These are phyloP conservation scores for Dreissena rostriformis DNA, from an alignment of 1,140 invertebrate genomes.

Conservation along the genomic window DNA sequence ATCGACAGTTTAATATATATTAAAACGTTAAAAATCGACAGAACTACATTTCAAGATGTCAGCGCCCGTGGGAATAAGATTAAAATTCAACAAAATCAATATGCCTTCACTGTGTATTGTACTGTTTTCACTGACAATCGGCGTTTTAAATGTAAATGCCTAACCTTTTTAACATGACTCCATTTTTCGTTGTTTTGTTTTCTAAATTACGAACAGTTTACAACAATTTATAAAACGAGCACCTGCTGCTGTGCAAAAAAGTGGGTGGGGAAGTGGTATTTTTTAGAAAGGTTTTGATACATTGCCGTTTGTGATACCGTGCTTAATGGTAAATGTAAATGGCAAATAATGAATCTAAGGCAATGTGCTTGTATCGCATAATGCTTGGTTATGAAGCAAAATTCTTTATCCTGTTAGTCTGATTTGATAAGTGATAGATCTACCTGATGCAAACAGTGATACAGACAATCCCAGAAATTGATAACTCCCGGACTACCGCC, in stretches of 20 bases:
- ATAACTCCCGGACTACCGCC: too few relatives aligned
- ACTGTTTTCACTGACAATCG: not conserved
- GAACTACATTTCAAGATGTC: constrained; percentile 58
- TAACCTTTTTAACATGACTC: not conserved
- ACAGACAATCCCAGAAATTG: too few relatives aligned
- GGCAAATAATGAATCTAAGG: not conserved
- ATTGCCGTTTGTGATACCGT: too few relatives aligned
- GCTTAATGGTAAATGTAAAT: too few relatives aligned
- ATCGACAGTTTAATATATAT: too few relatives aligned
- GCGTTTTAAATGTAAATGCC: constrained; percentile 1
- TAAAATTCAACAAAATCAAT: not conserved
- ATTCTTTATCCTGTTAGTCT: not conserved
- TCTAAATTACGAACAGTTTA: not conserved
- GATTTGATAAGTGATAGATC: too few relatives aligned
- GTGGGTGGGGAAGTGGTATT: constrained; percentile 42
- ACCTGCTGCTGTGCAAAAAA: constrained; percentile 40
- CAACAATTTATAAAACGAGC: constrained; percentile 9
- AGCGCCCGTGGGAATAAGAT: constrained; percentile 42
- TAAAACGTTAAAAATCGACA: too few relatives aligned
- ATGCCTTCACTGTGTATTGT: not conserved
- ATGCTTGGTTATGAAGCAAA: not conserved
- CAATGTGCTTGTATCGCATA: not conserved
- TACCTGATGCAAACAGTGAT: too few relatives aligned
- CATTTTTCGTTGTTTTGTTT: not conserved
- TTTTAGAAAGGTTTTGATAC: too few relatives aligned